Evolutionary conservation across 2,888 invertebrate genomes (phyloP).

Genomic region (Epinotia brunnichana): DNA sequence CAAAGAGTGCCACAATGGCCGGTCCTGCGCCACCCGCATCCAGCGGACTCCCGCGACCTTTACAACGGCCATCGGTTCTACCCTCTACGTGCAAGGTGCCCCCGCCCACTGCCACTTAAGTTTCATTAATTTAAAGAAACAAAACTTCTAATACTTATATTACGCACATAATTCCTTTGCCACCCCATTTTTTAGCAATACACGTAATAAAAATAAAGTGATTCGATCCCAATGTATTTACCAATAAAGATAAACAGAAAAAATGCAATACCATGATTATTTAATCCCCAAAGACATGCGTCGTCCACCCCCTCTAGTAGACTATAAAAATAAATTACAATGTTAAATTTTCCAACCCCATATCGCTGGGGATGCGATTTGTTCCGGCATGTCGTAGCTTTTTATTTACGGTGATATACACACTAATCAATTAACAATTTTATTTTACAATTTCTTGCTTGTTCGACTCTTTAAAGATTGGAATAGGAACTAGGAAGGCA

Average conservation of each 20-base stretch:
- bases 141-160: neutral
- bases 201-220: constrained; percentile 41
- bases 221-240: constrained; percentile 48
- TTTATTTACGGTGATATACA: constrained; percentile 66
- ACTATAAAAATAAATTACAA: constrained; percentile 82
- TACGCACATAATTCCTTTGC: neutral
- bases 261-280: constrained; percentile 69
- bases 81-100: no score
- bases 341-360: constrained; percentile 79
- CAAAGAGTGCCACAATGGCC: no score
- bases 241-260: constrained; percentile 63
- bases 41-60: no score
- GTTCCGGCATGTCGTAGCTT: constrained; percentile 72
- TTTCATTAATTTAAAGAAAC: neutral
- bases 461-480: neutral
- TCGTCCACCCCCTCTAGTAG: constrained; percentile 61
- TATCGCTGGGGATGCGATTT: constrained; percentile 74
- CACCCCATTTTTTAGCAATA: constrained; percentile 7
- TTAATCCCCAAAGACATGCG: constrained; percentile 67
- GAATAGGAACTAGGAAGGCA: neutral
- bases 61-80: no score
- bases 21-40: no score
- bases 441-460: constrained; percentile 9
- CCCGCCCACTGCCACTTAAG: no score
- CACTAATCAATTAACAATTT: constrained; percentile 59